phyloP scores from a whole-genome alignment of 2,888 invertebrate genomes.

The Tricholauxania praeusta region DNA sequence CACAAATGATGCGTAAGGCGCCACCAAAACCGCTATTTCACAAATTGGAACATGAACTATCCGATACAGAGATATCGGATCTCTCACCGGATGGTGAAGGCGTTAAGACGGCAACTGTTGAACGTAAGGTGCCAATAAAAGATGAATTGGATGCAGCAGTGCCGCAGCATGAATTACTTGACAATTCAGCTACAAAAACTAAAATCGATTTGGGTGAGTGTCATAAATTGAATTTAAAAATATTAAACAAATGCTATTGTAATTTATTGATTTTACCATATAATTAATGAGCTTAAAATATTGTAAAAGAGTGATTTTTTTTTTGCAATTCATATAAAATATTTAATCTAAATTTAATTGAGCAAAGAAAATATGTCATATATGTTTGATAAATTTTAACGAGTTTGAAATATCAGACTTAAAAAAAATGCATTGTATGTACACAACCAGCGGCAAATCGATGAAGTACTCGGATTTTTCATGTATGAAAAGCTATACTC shows the following conservation, averaged over 20 bases:
- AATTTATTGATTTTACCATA: not conserved
- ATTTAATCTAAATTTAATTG: not conserved
- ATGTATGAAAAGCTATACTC: too few species aligned
- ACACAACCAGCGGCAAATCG: too few species aligned
- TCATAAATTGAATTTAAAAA: not conserved
- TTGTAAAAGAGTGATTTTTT: not conserved
- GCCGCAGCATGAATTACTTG: conserved; percentile 87
- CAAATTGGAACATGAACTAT: conserved; percentile 80
- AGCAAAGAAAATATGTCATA: too few species aligned
- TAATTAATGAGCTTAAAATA: not conserved
- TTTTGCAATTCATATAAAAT: not conserved
- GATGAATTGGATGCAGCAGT: conserved; percentile 89
- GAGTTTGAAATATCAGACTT: too few species aligned
- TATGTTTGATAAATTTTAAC: too few species aligned
- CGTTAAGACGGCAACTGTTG: conserved; percentile 81
- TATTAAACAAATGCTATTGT: conserved; percentile 6
- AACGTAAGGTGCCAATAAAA: conserved; percentile 76
- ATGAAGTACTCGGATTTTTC: too few species aligned
- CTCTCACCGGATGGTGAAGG: conserved; percentile 79
- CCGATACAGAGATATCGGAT: conserved; percentile 89
- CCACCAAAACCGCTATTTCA: conserved; percentile 78
- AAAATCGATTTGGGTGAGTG: conserved; percentile 80
- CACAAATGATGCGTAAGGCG: conserved; percentile 80
- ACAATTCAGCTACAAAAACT: conserved; percentile 85
- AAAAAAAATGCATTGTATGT: too few species aligned